Evolutionary conservation across 2,113 vertebrate genomes (phyloP).

Genomic region (Austrofundulus limnaeus): DNA sequence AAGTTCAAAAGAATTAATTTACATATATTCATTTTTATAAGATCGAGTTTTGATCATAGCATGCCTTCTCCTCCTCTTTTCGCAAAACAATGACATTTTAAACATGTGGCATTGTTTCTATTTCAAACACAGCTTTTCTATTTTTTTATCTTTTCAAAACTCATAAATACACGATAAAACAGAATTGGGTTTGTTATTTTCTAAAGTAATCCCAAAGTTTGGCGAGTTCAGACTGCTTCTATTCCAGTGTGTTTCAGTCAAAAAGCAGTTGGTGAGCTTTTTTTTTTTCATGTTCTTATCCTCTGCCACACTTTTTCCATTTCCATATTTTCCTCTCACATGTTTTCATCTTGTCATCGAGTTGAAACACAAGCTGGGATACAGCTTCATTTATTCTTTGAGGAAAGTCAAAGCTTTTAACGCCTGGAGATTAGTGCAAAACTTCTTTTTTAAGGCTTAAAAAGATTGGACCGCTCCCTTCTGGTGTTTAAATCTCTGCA

Average conservation of each 20-base stretch:
- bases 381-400: conserved; percentile 40
- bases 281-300: conserved; percentile 17
- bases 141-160: not conserved
- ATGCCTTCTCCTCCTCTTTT: not conserved
- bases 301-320: conserved; percentile 12
- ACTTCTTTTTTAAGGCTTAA: conserved; percentile 1
- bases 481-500: conserved; percentile 51
- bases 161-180: not conserved
- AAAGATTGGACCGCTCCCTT: conserved; percentile 46
- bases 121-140: not conserved
- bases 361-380: conserved; percentile 26
- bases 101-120: not conserved
- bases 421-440: conserved; percentile 13
- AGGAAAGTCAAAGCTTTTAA: conserved; percentile 25
- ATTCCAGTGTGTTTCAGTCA: conserved; percentile 3
- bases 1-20: conserved; percentile 8
- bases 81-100: not conserved
- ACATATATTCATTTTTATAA: not conserved
- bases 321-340: conserved; percentile 10
- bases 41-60: not conserved
- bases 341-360: conserved; percentile 35
- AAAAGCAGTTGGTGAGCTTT: conserved; percentile 17
- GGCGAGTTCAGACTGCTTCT: not conserved
- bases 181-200: conserved; percentile 4
- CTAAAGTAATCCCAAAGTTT: not conserved